These are phyloP conservation scores for Alethe diademata DNA, from an alignment of 2,113 vertebrate species.

Conservation along the genomic window DNA sequence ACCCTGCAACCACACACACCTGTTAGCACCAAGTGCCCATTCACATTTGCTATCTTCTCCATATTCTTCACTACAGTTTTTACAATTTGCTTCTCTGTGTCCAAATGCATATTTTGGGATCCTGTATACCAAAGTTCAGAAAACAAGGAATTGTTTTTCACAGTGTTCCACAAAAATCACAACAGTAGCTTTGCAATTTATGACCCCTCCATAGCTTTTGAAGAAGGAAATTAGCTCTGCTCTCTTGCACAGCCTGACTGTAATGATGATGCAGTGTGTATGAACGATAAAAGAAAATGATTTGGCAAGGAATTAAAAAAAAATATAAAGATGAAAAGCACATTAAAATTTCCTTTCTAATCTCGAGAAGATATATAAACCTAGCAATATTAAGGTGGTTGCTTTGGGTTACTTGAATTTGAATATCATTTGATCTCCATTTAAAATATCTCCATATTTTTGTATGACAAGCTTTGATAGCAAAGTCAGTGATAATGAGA, in stretches of 20 bases:
- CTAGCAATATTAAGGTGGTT: conserved; percentile 17
- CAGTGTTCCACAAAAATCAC: not conserved
- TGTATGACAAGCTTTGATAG: not conserved
- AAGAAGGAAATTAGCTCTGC: not conserved
- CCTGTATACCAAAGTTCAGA: not conserved
- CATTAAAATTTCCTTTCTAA: conserved; percentile 1
- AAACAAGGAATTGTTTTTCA: not conserved
- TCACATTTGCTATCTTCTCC: not conserved
- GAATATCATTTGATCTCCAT: conserved; percentile 31
- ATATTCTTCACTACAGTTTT: not conserved
- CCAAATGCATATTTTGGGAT: not conserved
- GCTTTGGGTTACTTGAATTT: conserved; percentile 10
- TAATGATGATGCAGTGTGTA: not conserved
- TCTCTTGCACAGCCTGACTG: not conserved
- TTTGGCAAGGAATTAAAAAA: conserved; percentile 34
- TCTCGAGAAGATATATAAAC: not conserved
- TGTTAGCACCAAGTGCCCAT: not conserved
- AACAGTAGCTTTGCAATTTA: not conserved
- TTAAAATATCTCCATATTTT: conserved; percentile 30
- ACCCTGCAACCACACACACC: accelerated
- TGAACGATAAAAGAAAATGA: not conserved
- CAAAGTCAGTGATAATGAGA: conserved; percentile 13
- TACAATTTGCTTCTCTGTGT: not conserved
- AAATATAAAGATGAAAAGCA: not conserved
- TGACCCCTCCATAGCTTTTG: not conserved